Percentiles rank a stretch among this genome's conserved stretches.
phyloP scores from a whole-genome alignment of 2,888 invertebrate genomes.

The Stratiomys singularior region DNA sequence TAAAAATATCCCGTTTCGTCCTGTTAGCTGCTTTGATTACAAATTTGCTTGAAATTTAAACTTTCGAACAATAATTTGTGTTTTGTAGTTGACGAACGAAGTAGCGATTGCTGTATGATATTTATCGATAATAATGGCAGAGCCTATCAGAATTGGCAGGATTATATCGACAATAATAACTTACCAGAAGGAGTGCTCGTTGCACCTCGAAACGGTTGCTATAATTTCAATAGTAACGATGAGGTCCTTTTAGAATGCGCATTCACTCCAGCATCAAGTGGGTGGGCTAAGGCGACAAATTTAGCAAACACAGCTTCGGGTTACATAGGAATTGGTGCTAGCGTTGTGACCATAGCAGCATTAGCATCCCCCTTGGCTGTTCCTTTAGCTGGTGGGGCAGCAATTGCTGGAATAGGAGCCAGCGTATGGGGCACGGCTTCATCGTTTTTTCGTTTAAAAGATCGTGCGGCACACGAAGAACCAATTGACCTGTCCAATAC shows the following conservation, averaged over 20 bases:
- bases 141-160: slow-evolving; percentile 66
- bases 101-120: slow-evolving; percentile 60
- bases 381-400: slow-evolving; percentile 54
- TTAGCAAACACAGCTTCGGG: slow-evolving; percentile 53
- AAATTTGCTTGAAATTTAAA: no score
- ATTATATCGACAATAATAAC: slow-evolving; percentile 65
- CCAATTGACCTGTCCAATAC: slow-evolving; percentile 57
- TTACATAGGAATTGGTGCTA: slow-evolving; percentile 29
- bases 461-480: slow-evolving; percentile 60
- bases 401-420: slow-evolving; percentile 56
- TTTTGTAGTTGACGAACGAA: slow-evolving; percentile 53
- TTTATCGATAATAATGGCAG: slow-evolving; percentile 63
- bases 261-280: slow-evolving; percentile 57
- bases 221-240: slow-evolving; percentile 54
- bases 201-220: slow-evolving; percentile 65
- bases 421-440: slow-evolving; percentile 53
- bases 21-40: no score
- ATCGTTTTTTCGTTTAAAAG: slow-evolving; percentile 52
- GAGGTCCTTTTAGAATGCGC: slow-evolving; percentile 55
- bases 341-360: slow-evolving; percentile 19
- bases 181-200: slow-evolving; percentile 65
- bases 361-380: slow-evolving; percentile 57
- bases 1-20: no score
- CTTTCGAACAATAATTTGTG: no score
- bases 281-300: slow-evolving; percentile 48